phyloP scores from a whole-genome alignment of 2,888 invertebrate species.

The Aphidius colemani region DNA sequence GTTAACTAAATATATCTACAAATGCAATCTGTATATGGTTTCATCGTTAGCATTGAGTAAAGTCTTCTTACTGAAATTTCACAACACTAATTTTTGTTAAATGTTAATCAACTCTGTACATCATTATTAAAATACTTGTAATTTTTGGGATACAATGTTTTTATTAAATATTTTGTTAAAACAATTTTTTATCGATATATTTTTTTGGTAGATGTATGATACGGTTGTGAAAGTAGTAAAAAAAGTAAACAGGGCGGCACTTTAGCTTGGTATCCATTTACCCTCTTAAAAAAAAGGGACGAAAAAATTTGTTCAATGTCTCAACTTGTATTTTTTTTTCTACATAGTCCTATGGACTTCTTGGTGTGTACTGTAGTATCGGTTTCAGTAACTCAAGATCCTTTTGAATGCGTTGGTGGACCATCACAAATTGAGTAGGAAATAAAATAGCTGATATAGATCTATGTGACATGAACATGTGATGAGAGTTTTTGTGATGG shows the following conservation, averaged over 20 bases:
- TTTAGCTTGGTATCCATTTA: too few relatives aligned
- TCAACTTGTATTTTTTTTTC: slow-evolving; percentile 37
- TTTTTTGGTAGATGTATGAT: background rate
- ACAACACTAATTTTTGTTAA: background rate
- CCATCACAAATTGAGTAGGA: slow-evolving; percentile 27
- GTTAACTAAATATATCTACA: background rate
- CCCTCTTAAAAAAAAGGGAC: background rate
- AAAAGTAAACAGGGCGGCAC: background rate
- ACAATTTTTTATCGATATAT: background rate
- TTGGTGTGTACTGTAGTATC: slow-evolving; percentile 39
- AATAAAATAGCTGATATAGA: slow-evolving; percentile 16
- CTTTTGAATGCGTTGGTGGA: slow-evolving; percentile 36
- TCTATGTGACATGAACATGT: slow-evolving; percentile 23
- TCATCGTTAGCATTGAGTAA: too few relatives aligned
- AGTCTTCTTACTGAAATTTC: background rate
- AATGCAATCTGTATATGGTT: too few relatives aligned
- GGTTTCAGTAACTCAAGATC: slow-evolving; percentile 51
- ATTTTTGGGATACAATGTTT: background rate
- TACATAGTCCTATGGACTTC: slow-evolving; percentile 27
- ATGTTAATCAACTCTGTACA: too few relatives aligned
- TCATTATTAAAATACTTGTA: background rate
- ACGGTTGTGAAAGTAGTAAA: background rate
- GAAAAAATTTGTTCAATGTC: slow-evolving; percentile 43
- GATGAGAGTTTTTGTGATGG: background rate
- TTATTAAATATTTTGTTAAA: background rate